Conservation (phyloP, 2,113 vertebrate genomes). For the Arenaria interpres region DNA sequence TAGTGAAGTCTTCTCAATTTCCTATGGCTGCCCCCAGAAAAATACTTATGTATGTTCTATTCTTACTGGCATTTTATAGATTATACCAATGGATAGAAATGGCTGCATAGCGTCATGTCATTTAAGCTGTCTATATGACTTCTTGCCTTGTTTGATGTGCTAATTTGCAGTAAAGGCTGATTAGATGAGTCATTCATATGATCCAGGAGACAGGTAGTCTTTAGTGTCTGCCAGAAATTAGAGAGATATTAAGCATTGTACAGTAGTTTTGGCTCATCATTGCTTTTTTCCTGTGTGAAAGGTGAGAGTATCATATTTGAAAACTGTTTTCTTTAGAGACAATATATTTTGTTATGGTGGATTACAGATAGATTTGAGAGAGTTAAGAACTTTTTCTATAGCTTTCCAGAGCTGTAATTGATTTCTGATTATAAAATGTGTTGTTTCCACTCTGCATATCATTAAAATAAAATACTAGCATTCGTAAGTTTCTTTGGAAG, state of each 20-base stretch:
- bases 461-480: slow-evolving; percentile 67
- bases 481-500: slow-evolving; percentile 48
- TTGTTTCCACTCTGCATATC: slow-evolving; percentile 60
- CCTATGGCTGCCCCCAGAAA: background rate
- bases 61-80: background rate
- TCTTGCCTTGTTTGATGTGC: background rate
- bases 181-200: slow-evolving; percentile 26
- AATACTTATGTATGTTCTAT: background rate
- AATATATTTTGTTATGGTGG: background rate
- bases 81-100: background rate
- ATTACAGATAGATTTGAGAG: slow-evolving; percentile 41
- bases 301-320: slow-evolving; percentile 34
- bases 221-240: slow-evolving; percentile 34
- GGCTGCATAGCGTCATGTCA: background rate
- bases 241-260: slow-evolving; percentile 2
- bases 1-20: background rate
- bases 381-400: slow-evolving; percentile 48
- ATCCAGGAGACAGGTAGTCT: background rate
- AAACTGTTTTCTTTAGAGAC: slow-evolving; percentile 45
- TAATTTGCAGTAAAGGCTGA: background rate
- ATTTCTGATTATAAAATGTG: slow-evolving; percentile 69
- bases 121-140: background rate
- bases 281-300: slow-evolving; percentile 53
- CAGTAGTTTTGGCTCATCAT: slow-evolving; percentile 4
- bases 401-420: slow-evolving; percentile 58